Base-by-base conservation (phyloP, 2,888 invertebrate species). In the Cinara cedri region DNA sequence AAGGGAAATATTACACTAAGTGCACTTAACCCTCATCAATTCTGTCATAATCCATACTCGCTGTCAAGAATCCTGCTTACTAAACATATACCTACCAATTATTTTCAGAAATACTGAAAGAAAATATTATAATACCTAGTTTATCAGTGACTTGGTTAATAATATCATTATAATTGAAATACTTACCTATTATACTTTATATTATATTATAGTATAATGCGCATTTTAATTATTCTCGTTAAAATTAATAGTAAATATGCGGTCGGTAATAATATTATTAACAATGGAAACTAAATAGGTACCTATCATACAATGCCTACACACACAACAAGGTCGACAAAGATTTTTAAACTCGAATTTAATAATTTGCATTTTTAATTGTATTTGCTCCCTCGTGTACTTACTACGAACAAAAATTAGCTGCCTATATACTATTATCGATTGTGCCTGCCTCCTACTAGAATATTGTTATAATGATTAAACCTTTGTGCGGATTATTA, bases 1-100 rank as follows among this genome's bases (percentile, higher is more conserved):
- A 19, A 24, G n/a, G 49, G 19, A 60, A 75, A 75, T 44, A 55
- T 55, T 44, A 44, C 42, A 44, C 55, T 24, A 44, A 44, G 44
- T 54, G 51, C 54, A 55, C 75, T 75, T 66, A 44, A 75, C 66
- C 75, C 75, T 75, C 55, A n/a, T 75, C 66, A 75, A 34, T 75
- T 66, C n/a, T 44, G 65, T 75, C 75, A 44, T 66, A 55, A 75
- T 75, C 66, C 75, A n/a, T 14, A 14, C 44, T 44, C 24, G 44
- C 63, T 11, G 46, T 66, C 63, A 24, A 66, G 66, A 65, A 66
- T 66, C 55, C 49, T n/a, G 60, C 46, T 72, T 72, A 60, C 46
- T 49, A 26, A 46, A 57, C 60, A 44, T 44, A 60, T 60, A 16
- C 34, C 34, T 34, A 6, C 34, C 34, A 4, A 34, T 34, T 34